Percentiles rank a stretch among this genome's conserved stretches.
phyloP scores from a whole-genome alignment of 2,113 vertebrate genomes.

The Embiotoca jacksoni region DNA sequence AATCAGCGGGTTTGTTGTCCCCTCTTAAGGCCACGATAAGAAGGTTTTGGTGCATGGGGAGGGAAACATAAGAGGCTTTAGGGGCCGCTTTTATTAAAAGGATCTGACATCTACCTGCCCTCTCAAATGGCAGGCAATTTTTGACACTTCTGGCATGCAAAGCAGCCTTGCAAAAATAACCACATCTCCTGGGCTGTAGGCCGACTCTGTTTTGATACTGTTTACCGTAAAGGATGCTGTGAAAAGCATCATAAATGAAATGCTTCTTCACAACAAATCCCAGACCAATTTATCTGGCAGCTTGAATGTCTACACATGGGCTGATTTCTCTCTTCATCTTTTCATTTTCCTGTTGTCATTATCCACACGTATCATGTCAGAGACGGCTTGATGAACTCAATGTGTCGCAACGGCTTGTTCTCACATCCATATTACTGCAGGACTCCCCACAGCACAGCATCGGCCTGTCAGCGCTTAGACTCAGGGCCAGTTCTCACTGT shows the following conservation, averaged over 20 bases:
- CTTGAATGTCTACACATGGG: conserved; percentile 60
- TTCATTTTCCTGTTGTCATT: conserved; percentile 77
- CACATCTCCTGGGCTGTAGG: conserved; percentile 14
- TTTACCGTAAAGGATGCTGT: conserved; percentile 57
- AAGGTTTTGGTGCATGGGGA: conserved; percentile 73
- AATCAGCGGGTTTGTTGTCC: conserved; percentile 80
- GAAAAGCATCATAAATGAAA: conserved; percentile 62
- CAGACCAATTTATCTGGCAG: conserved; percentile 64
- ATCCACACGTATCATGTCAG: conserved; percentile 58
- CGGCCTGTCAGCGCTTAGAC: conserved; percentile 48
- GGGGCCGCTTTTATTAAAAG: conserved; percentile 75
- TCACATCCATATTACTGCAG: conserved; percentile 58
- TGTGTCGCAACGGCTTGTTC: conserved; percentile 59
- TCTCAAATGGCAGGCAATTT: conserved; percentile 74
- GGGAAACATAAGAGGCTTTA: conserved; percentile 84
- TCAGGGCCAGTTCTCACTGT: conserved; percentile 77
- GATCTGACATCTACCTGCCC: conserved; percentile 85
- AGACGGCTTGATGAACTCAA: conserved; percentile 72
- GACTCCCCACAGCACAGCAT: conserved; percentile 62
- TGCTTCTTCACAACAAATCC: conserved; percentile 65
- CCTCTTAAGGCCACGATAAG: conserved; percentile 79
- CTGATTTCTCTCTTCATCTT: conserved; percentile 64
- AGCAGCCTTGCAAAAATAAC: conserved; percentile 50
- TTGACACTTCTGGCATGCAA: conserved; percentile 65
- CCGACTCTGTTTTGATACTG: conserved; percentile 34